These are phyloP conservation scores for Stegodyphus dumicola DNA, from an alignment of 1,140 invertebrate genomes.

Conservation along the genomic window DNA sequence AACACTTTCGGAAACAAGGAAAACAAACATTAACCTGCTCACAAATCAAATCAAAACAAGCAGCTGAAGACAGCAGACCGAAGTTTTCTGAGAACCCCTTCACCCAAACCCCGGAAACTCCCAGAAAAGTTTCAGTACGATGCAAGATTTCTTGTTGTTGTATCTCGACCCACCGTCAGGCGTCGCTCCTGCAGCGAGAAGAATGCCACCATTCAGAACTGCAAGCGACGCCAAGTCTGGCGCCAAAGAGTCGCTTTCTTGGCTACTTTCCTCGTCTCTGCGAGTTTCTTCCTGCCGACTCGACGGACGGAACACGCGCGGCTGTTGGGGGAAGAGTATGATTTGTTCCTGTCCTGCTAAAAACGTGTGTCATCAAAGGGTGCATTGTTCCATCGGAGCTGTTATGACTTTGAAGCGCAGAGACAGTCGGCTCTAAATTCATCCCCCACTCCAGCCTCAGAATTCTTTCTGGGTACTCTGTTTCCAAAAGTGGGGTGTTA, in stretches of 20 bases:
- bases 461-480: too few relatives aligned
- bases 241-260: constrained; percentile 39
- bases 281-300: not conserved
- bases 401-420: too few relatives aligned
- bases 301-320: not conserved
- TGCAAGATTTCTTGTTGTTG: not conserved
- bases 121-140: too few relatives aligned
- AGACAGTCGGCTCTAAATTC: too few relatives aligned
- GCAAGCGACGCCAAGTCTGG: constrained; percentile 23
- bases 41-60: too few relatives aligned
- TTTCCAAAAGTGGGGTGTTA: too few relatives aligned
- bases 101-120: too few relatives aligned
- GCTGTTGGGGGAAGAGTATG: not conserved
- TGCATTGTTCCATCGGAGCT: not conserved
- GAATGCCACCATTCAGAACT: constrained; percentile 24
- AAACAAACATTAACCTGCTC: too few relatives aligned
- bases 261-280: not conserved
- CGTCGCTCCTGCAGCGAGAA: not conserved
- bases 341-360: not conserved
- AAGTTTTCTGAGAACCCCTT: too few relatives aligned
- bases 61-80: too few relatives aligned
- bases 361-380: constrained; percentile 5
- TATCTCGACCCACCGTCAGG: constrained; percentile 1
- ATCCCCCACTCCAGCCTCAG: too few relatives aligned
- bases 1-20: too few relatives aligned